Evolutionary conservation across 2,888 invertebrate genomes (phyloP).

Genomic region (Caenorhabditis macrosperma): DNA sequence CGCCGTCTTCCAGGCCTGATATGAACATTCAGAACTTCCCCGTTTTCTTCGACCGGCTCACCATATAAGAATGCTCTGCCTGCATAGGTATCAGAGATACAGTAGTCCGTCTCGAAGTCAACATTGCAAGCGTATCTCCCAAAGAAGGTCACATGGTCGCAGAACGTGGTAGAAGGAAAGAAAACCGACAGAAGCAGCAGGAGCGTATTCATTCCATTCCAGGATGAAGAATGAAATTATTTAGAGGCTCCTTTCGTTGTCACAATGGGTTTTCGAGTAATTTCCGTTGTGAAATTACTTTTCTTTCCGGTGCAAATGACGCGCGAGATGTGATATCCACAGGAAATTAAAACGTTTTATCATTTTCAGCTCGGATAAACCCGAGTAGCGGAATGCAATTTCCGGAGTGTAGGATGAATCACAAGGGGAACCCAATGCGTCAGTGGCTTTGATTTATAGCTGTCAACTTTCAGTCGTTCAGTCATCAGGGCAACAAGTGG

Average conservation of each 20-base stretch:
- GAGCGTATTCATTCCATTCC: not conserved
- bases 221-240: not conserved
- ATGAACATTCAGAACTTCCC: not conserved
- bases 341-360: conserved; percentile 39
- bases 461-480: conserved; percentile 3
- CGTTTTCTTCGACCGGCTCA: not conserved
- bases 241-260: not conserved
- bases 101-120: conserved; percentile 42
- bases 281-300: conserved; percentile 1
- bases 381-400: conserved; percentile 11
- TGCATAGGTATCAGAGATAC: conserved; percentile 54
- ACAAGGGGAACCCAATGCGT: not conserved
- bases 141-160: conserved; percentile 47
- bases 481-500: not conserved
- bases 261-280: not conserved
- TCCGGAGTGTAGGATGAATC: not conserved
- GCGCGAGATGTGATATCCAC: not conserved
- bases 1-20: conserved; percentile 55
- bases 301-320: not conserved
- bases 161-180: not conserved
- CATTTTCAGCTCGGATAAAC: too few relatives aligned
- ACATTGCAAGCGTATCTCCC: conserved; percentile 62
- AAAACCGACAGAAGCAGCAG: not conserved
- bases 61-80: conserved; percentile 54
- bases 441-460: conserved; percentile 1